Evolutionary conservation across 2,797 vertebrate genomes (phyloP).

Genomic region (Tragelaphus oryx): DNA sequence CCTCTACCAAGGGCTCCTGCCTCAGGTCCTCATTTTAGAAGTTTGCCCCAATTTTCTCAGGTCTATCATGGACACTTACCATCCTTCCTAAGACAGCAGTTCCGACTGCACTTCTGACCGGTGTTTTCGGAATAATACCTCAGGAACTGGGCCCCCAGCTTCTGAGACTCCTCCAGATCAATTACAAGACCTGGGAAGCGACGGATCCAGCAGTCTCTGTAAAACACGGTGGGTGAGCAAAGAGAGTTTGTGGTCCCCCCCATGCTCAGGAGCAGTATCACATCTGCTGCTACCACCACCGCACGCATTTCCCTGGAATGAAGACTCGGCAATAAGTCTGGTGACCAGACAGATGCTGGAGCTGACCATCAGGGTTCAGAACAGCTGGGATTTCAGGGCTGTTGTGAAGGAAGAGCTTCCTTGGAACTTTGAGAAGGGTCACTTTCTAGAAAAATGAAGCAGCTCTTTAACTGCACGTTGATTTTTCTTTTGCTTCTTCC

Average conservation of each 20-base stretch:
- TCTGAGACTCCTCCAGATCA: slow-evolving; percentile 87
- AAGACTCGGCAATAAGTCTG: background rate
- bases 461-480: background rate
- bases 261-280: slow-evolving; percentile 82
- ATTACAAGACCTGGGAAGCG: slow-evolving; percentile 89
- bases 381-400: background rate
- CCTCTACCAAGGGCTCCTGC: background rate
- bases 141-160: slow-evolving; percentile 89
- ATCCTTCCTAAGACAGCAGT: slow-evolving; percentile 90
- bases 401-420: background rate
- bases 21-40: background rate
- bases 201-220: slow-evolving; percentile 95
- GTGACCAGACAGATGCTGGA: background rate
- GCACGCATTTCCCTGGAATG: slow-evolving; percentile 81
- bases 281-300: slow-evolving; percentile 47
- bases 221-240: slow-evolving; percentile 90
- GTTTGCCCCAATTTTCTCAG: background rate
- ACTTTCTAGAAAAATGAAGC: slow-evolving; percentile 40
- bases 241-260: slow-evolving; percentile 73
- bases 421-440: background rate
- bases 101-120: slow-evolving; percentile 88
- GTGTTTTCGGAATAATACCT: slow-evolving; percentile 85
- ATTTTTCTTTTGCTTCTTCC: background rate
- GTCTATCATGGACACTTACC: slow-evolving; percentile 81
- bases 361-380: background rate